Conservation (phyloP, 2,888 invertebrate species). For the Ichneumon xanthorius region DNA sequence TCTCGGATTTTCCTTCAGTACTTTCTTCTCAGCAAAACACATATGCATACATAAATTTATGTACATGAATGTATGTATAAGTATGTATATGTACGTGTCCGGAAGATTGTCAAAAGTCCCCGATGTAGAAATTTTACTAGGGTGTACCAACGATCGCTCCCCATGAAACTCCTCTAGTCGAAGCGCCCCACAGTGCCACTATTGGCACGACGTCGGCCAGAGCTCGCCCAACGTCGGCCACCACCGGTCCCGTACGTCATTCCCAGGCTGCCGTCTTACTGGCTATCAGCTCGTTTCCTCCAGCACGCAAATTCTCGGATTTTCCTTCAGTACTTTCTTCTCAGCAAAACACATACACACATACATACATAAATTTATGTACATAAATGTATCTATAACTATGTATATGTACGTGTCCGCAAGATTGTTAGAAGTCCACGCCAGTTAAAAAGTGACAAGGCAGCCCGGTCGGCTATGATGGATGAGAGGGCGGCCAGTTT, state of each 20-base stretch:
- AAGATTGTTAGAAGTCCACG: conserved; percentile 64
- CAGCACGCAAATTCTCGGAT: conserved; percentile 17
- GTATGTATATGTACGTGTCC: conserved; percentile 19
- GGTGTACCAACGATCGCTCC: no score
- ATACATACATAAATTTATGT: background rate
- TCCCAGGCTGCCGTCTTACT: no score
- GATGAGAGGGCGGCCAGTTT: conserved; percentile 85
- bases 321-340: background rate
- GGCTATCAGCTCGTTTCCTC: conserved; percentile 23
- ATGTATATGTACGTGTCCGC: conserved; percentile 21
- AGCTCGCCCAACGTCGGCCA: no score
- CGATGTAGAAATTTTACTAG: background rate
- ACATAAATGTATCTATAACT: background rate
- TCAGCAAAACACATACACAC: background rate
- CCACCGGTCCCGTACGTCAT: no score
- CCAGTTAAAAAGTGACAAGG: conserved; percentile 79
- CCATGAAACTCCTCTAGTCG: no score
- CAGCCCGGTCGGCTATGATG: conserved; percentile 82
- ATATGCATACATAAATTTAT: background rate
- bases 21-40: background rate
- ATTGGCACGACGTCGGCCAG: no score
- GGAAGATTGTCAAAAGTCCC: conserved; percentile 61
- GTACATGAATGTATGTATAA: background rate
- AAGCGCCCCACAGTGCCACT: no score
- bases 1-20: background rate